Conservation (phyloP, 2,797 vertebrate species). For the Falco rusticolus region DNA sequence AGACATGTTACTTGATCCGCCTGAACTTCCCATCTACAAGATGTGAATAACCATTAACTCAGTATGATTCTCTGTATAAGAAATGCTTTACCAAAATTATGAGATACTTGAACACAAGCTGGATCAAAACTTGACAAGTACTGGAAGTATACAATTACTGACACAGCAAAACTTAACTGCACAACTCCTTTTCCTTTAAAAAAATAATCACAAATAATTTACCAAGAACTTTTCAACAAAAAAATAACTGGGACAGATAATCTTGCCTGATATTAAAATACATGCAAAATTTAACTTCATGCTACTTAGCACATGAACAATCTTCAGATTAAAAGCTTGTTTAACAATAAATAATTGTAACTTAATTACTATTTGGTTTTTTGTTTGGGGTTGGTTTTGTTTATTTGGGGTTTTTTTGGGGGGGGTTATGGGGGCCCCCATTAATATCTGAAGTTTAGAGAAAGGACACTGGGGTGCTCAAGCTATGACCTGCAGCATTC, state of each 20-base stretch:
- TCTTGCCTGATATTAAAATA: neutral
- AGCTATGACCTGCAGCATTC: neutral
- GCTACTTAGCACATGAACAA: neutral
- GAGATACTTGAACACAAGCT: neutral
- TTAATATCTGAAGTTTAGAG: neutral
- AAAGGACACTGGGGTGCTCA: neutral
- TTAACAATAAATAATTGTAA: neutral
- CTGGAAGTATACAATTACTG: neutral
- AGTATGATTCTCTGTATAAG: neutral
- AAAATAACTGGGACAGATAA: neutral
- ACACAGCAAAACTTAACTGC: neutral
- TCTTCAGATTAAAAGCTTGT: neutral
- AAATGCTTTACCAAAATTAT: neutral
- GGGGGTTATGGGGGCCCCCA: neutral
- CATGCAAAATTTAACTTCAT: neutral
- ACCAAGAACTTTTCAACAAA: neutral
- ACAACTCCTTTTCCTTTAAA: neutral
- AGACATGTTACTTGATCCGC: neutral
- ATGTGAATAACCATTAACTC: neutral
- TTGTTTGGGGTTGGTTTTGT: neutral
- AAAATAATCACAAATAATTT: neutral
- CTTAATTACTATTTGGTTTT: neutral
- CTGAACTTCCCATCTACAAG: neutral
- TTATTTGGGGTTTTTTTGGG: no score
- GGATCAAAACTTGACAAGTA: neutral